Evolutionary conservation across 1,140 invertebrate genomes (phyloP).

Genomic region (Ostrea denselamellosa): DNA sequence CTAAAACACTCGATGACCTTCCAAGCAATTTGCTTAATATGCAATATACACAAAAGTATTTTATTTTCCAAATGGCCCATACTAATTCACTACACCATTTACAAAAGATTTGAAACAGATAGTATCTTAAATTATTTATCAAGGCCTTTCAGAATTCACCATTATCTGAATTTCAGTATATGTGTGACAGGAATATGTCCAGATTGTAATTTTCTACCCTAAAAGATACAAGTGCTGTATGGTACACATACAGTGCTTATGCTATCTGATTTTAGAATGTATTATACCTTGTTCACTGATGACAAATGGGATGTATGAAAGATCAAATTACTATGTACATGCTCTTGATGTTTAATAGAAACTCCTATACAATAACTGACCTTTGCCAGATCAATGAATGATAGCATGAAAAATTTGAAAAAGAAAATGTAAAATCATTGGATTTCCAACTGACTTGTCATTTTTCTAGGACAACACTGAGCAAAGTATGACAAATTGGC

Average conservation of each 20-base stretch:
- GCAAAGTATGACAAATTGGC: no score
- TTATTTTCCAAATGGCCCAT: slow-evolving; percentile 3
- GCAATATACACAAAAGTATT: background rate
- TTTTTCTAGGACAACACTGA: no score
- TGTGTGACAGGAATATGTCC: background rate
- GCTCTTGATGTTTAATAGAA: background rate
- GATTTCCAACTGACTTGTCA: background rate
- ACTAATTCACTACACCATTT: slow-evolving; percentile 8
- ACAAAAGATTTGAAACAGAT: background rate
- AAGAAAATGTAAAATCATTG: background rate
- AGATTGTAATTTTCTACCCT: background rate
- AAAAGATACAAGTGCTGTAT: background rate
- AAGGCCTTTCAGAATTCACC: background rate
- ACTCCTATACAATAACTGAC: background rate
- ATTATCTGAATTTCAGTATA: background rate
- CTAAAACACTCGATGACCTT: background rate
- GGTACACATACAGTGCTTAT: background rate
- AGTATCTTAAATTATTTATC: background rate
- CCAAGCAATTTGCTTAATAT: slow-evolving; percentile 14
- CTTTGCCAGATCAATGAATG: background rate
- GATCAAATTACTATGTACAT: background rate
- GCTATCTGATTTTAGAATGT: background rate
- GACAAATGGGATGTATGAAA: background rate
- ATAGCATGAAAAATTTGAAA: background rate
- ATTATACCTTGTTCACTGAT: background rate